Evolutionary conservation across 1,140 invertebrate species (phyloP).

Genomic region (Vanessa atalanta): DNA sequence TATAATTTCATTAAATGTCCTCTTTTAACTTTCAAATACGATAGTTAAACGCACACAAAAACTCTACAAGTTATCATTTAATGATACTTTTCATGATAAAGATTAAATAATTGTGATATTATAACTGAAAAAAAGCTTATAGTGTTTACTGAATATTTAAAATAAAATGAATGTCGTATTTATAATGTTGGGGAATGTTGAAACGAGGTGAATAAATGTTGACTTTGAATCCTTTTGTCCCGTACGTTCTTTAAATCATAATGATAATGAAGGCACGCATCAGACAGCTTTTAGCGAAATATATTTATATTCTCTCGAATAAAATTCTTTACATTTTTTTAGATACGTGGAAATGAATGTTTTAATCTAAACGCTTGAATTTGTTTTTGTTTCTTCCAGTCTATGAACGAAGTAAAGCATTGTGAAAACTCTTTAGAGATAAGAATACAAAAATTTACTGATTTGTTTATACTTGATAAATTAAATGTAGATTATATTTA

Average conservation of each 20-base stretch:
- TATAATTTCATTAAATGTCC: neutral
- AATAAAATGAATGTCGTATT: neutral
- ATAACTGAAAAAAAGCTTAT: neutral
- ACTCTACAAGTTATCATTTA: too few relatives aligned
- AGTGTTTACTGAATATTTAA: neutral
- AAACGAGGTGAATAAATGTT: constrained; percentile 12
- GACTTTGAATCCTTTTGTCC: constrained; percentile 18
- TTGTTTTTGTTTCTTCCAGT: neutral
- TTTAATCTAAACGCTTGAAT: constrained; percentile 17
- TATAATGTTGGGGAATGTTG: neutral
- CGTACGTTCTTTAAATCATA: constrained; percentile 20
- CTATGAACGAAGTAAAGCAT: neutral
- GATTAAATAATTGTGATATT: too few relatives aligned
- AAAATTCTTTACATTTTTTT: constrained; percentile 22
- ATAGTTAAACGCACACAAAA: too few relatives aligned
- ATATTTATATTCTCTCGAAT: constrained; percentile 6
- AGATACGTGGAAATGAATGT: constrained; percentile 11
- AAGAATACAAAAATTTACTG: neutral
- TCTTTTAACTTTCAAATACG: too few relatives aligned
- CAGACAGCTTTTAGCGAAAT: constrained; percentile 10
- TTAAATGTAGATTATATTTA: too few relatives aligned
- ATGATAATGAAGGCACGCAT: constrained; percentile 22
- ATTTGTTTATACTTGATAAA: too few relatives aligned
- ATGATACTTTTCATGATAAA: too few relatives aligned
- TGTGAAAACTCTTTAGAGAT: neutral